A percentile compares a stretch with the other conserved stretches of the same genome.
Evolutionary conservation across 2,113 vertebrate species (phyloP).

Genomic region (Oceanodroma tethys): DNA sequence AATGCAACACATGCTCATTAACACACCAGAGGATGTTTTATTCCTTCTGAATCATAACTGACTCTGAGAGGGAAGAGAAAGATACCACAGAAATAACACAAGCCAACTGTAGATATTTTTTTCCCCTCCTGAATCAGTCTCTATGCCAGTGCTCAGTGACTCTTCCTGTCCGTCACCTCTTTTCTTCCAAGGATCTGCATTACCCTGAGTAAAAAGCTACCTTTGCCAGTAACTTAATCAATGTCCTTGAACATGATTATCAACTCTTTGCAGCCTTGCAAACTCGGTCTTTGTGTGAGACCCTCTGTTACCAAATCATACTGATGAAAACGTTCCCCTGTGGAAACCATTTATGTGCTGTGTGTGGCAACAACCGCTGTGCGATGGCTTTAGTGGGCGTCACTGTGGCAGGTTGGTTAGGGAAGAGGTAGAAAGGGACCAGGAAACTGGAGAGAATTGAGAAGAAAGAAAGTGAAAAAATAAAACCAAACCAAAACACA

Average conservation of each 20-base stretch:
- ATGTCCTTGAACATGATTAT: not conserved
- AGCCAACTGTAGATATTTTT: not conserved
- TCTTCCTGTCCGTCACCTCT: not conserved
- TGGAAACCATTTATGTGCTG: not conserved
- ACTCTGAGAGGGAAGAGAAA: not conserved
- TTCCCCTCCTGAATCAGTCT: not conserved
- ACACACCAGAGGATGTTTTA: not conserved
- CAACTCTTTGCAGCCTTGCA: not conserved
- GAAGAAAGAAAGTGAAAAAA: not conserved
- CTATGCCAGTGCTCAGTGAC: not conserved
- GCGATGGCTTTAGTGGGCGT: not conserved
- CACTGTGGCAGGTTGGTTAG: not conserved
- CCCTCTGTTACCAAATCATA: not conserved
- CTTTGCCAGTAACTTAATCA: not conserved
- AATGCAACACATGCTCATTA: not conserved
- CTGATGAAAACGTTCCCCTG: not conserved
- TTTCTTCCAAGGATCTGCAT: not conserved
- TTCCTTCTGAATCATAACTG: not conserved
- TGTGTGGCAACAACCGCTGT: too few relatives aligned
- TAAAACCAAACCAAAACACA: not conserved
- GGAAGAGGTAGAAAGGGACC: not conserved
- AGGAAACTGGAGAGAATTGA: not conserved
- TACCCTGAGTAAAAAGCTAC: not conserved
- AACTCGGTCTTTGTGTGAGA: not conserved
- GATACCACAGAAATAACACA: not conserved